A percentile compares a stretch with the other conserved stretches of the same genome.
Evolutionary conservation across 1,140 invertebrate genomes (phyloP).

Genomic region (Lordiphosa clarofinis): DNA sequence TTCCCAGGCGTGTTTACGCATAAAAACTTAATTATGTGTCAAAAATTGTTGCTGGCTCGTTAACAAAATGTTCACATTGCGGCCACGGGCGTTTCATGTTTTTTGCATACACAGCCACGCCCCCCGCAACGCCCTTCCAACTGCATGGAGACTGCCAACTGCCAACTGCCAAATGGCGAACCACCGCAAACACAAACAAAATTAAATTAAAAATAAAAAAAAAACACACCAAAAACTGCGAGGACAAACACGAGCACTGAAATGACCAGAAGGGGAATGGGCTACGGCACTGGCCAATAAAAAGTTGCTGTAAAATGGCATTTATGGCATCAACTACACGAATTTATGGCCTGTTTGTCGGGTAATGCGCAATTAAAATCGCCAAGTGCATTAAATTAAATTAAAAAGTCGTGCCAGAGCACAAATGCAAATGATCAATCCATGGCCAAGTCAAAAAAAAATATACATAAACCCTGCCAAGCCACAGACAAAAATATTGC

Average conservation of each 20-base stretch:
- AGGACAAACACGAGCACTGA: slow-evolving; percentile 11
- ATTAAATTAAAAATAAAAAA: slow-evolving; percentile 26
- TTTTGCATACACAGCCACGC: slow-evolving; percentile 39
- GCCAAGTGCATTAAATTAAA: slow-evolving; percentile 72
- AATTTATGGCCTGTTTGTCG: slow-evolving; percentile 64
- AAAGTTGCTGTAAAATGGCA: slow-evolving; percentile 68
- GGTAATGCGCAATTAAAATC: slow-evolving; percentile 68
- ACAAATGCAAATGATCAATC: slow-evolving; percentile 34
- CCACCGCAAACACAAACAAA: slow-evolving; percentile 54
- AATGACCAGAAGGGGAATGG: background rate
- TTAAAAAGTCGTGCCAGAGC: slow-evolving; percentile 14
- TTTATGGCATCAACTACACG: slow-evolving; percentile 65
- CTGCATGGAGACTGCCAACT: background rate
- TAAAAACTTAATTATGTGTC: slow-evolving; percentile 75
- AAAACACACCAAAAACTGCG: slow-evolving; percentile 20
- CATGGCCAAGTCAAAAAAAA: background rate
- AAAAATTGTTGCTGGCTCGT: slow-evolving; percentile 58
- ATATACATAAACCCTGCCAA: too few relatives aligned
- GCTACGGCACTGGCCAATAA: slow-evolving; percentile 51
- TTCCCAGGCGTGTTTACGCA: slow-evolving; percentile 47
- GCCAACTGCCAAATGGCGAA: slow-evolving; percentile 30
- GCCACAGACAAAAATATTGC: too few relatives aligned
- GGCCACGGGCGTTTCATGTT: slow-evolving; percentile 64
- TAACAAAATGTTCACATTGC: slow-evolving; percentile 50
- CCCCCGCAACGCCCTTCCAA: background rate